A percentile compares a stretch with the other conserved stretches of the same genome.
phyloP scores from a whole-genome alignment of 2,888 invertebrate species.

The Dolichomitus sp. region DNA sequence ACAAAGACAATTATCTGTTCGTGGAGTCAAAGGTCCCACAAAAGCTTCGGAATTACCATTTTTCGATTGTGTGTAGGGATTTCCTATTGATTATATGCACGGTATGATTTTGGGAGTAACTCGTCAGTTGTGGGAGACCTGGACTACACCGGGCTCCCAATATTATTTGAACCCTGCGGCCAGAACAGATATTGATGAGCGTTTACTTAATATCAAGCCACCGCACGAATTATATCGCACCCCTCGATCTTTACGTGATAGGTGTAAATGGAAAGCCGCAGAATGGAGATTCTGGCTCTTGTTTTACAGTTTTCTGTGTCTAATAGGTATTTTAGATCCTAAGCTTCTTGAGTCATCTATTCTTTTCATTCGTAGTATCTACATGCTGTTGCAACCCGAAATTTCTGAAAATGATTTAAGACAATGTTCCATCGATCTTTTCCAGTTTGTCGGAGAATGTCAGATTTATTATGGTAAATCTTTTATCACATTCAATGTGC shows the following conservation, averaged over 20 bases:
- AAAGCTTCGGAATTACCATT: conserved; percentile 1
- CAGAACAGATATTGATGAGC: conserved; percentile 11
- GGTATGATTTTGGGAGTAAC: conserved; percentile 52
- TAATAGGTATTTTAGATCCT: background rate
- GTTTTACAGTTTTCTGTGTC: conserved; percentile 58
- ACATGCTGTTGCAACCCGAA: conserved; percentile 33
- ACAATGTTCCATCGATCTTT: conserved; percentile 59
- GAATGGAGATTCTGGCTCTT: conserved; percentile 68
- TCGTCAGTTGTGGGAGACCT: conserved; percentile 44
- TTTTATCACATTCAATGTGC: conserved; percentile 68
- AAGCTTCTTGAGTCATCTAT: background rate
- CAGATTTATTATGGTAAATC: conserved; percentile 47
- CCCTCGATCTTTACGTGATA: conserved; percentile 36
- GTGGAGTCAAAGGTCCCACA: conserved; percentile 5
- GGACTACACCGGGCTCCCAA: conserved; percentile 32
- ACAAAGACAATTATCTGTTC: background rate
- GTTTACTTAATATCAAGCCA: conserved; percentile 54
- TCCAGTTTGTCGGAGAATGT: conserved; percentile 61
- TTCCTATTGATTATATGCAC: conserved; percentile 60
- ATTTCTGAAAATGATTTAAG: conserved; percentile 60
- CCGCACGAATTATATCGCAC: conserved; percentile 52
- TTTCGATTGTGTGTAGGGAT: conserved; percentile 64
- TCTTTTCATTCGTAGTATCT: conserved; percentile 42
- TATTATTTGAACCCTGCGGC: background rate
- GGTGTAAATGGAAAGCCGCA: conserved; percentile 53